A percentile compares a stretch with the other conserved stretches of the same genome.
Conservation (phyloP, 1,140 invertebrate species). For the Neuroterus valhalla region DNA sequence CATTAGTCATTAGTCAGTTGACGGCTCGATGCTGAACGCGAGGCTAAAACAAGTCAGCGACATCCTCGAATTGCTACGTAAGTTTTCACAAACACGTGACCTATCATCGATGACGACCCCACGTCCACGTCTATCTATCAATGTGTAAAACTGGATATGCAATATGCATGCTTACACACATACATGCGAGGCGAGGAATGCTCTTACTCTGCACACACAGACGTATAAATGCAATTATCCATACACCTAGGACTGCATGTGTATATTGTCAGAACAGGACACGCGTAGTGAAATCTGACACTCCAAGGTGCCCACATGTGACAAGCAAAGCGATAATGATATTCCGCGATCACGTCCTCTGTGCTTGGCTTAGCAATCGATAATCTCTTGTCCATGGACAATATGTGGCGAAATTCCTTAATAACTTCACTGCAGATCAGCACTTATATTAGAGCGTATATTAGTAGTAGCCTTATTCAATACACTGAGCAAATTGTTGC, state of each 20-base stretch:
- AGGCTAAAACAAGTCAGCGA: not conserved
- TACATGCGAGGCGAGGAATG: not conserved
- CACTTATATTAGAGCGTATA: too few relatives aligned
- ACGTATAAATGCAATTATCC: not conserved
- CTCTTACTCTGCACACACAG: not conserved
- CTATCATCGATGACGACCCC: not conserved
- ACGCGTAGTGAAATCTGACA: conserved; percentile 17
- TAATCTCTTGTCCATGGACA: not conserved
- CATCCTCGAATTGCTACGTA: not conserved
- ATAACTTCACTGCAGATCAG: not conserved
- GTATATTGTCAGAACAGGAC: conserved; percentile 13
- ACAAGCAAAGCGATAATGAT: conserved; percentile 27
- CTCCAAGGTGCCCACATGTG: not conserved
- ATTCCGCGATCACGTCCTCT: conserved; percentile 17
- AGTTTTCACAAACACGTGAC: conserved; percentile 18
- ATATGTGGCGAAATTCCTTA: not conserved
- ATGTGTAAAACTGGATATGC: not conserved
- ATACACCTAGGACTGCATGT: not conserved
- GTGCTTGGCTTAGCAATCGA: conserved; percentile 19
- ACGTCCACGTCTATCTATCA: not conserved
- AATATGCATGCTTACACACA: too few relatives aligned
- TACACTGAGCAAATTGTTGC: not conserved
- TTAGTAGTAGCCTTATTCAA: too few relatives aligned
- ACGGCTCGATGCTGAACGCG: too few relatives aligned
- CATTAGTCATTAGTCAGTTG: too few relatives aligned